Evolutionary conservation across 2,113 vertebrate genomes (phyloP).

Genomic region (Cyphomyrus plagiostoma): DNA sequence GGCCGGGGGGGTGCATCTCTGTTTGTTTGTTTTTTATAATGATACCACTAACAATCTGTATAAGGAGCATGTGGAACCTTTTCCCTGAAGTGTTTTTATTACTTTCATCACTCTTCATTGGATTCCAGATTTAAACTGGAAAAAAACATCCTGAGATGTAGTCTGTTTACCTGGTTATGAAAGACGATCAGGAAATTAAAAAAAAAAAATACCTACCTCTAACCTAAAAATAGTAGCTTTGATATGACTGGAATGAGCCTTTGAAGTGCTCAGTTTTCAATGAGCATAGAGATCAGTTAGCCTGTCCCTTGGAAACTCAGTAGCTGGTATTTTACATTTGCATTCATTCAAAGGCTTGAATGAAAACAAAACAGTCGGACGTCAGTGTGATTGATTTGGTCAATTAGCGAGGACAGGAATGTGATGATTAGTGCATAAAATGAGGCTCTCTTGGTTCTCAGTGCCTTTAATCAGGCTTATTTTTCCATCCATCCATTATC

Average conservation of each 20-base stretch:
- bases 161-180: background rate
- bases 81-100: background rate
- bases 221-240: background rate
- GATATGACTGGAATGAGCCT: background rate
- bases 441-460: background rate
- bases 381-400: background rate
- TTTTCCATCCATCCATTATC: too few relatives aligned
- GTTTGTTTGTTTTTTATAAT: background rate
- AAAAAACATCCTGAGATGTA: background rate
- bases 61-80: background rate
- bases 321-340: constrained; percentile 1
- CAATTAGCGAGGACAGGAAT: background rate
- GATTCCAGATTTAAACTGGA: background rate
- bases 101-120: background rate
- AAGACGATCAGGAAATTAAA: background rate
- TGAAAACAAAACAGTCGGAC: background rate
- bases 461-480: background rate
- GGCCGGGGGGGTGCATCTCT: background rate
- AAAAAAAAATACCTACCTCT: background rate
- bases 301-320: background rate
- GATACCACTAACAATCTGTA: background rate
- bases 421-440: background rate
- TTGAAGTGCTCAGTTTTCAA: background rate
- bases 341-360: background rate
- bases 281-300: background rate